These are phyloP conservation scores for Pantala flavescens DNA, from an alignment of 1,140 invertebrate genomes.

Conservation along the genomic window DNA sequence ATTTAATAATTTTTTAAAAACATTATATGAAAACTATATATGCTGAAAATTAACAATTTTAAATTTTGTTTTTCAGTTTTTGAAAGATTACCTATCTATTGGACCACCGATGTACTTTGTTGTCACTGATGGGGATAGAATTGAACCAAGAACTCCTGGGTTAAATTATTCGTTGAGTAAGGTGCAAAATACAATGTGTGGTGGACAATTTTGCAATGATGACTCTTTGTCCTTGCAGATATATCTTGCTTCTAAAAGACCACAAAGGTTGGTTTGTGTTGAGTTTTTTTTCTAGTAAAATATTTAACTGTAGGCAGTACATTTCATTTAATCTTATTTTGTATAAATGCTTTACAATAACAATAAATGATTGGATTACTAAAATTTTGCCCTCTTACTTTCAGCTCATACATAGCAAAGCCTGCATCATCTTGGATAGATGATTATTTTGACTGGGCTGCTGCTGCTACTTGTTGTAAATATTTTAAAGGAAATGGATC, in stretches of 20 bases:
- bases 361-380: neutral
- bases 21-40: no score
- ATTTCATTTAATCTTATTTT: no score
- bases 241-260: conserved; percentile 57
- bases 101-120: conserved; percentile 97
- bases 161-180: conserved; percentile 62
- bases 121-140: conserved; percentile 47
- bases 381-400: conserved; percentile 20
- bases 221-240: conserved; percentile 80
- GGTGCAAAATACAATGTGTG: conserved; percentile 79
- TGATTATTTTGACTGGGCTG: conserved; percentile 89
- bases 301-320: no score
- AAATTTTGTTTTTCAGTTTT: conserved; percentile 39
- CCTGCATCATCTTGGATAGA: conserved; percentile 92
- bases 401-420: conserved; percentile 73
- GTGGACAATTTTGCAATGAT: conserved; percentile 60
- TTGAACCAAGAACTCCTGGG: conserved; percentile 31
- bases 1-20: neutral
- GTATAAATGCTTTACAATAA: no score
- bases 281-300: no score
- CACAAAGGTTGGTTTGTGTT: conserved; percentile 42
- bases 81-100: conserved; percentile 82
- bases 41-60: no score
- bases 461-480: conserved; percentile 39
- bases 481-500: conserved; percentile 42